Evolutionary conservation across 2,113 vertebrate species (phyloP).

Genomic region (Setophaga coronata): DNA sequence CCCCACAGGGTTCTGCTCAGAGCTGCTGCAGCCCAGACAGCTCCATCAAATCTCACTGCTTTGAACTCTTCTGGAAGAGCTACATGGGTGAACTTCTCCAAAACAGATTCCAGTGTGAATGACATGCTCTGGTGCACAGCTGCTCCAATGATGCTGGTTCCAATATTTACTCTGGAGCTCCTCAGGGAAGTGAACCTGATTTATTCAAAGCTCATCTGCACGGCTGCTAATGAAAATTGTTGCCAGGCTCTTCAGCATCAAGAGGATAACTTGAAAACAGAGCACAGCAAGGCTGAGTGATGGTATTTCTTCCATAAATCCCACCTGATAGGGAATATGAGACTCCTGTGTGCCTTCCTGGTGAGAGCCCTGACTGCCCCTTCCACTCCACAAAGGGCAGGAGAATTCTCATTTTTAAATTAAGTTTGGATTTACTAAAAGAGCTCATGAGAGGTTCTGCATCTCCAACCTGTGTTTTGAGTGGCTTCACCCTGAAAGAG

Average conservation of each 20-base stretch:
- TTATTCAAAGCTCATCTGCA: background rate
- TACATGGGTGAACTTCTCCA: background rate
- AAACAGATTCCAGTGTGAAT: background rate
- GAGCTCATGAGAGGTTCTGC: background rate
- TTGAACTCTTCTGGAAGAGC: background rate
- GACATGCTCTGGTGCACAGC: background rate
- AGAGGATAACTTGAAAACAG: background rate
- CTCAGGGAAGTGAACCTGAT: background rate
- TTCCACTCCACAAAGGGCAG: background rate
- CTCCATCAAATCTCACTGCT: background rate
- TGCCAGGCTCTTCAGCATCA: background rate
- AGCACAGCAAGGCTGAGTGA: background rate
- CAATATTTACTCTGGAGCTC: background rate
- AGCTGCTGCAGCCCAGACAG: background rate
- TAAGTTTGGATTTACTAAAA: background rate
- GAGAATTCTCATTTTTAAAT: background rate
- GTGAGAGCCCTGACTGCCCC: fast-evolving
- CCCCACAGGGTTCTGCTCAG: background rate
- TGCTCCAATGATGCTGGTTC: background rate
- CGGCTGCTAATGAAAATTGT: background rate
- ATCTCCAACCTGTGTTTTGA: background rate
- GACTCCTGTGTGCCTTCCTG: background rate
- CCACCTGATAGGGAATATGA: background rate
- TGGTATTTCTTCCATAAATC: background rate
- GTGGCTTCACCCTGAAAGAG: background rate